phyloP scores from a whole-genome alignment of 37 sponge, comb jelly and placozoan species.

The Oopsacas minuta region DNA sequence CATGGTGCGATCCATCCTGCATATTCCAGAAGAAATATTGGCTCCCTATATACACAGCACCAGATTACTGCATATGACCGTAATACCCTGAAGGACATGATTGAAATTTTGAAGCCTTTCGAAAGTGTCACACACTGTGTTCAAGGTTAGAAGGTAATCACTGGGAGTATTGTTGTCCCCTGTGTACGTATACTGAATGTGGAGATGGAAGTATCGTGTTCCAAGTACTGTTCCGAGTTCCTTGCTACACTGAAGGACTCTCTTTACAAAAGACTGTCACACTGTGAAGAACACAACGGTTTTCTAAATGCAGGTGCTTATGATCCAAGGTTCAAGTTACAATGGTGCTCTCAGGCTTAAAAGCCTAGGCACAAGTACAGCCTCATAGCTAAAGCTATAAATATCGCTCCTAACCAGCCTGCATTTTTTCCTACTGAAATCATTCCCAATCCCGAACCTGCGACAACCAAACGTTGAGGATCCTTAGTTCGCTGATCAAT shows the following conservation, averaged over 20 bases:
- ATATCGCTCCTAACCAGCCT: neutral
- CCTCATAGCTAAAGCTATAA: neutral
- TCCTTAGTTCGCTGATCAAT: neutral
- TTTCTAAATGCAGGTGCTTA: neutral
- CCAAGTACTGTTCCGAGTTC: neutral
- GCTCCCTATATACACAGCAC: neutral
- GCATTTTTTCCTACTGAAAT: neutral
- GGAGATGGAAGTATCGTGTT: neutral
- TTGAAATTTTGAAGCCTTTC: neutral
- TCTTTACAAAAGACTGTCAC: neutral
- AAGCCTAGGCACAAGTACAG: neutral
- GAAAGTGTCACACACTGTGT: neutral
- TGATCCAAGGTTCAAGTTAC: neutral
- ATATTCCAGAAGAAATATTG: neutral
- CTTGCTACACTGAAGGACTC: neutral
- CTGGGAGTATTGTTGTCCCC: neutral
- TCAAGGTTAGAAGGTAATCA: neutral
- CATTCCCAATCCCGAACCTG: neutral
- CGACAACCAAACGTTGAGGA: neutral
- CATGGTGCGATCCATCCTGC: neutral
- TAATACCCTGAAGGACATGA: neutral
- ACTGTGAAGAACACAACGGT: neutral
- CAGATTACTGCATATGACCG: neutral
- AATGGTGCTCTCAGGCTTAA: neutral
- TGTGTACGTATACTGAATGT: neutral